Percentiles rank a stretch among this genome's conserved stretches.
These are phyloP conservation scores for Drosophila subobscura DNA, from an alignment of 1,140 invertebrate genomes.

Conservation along the genomic window DNA sequence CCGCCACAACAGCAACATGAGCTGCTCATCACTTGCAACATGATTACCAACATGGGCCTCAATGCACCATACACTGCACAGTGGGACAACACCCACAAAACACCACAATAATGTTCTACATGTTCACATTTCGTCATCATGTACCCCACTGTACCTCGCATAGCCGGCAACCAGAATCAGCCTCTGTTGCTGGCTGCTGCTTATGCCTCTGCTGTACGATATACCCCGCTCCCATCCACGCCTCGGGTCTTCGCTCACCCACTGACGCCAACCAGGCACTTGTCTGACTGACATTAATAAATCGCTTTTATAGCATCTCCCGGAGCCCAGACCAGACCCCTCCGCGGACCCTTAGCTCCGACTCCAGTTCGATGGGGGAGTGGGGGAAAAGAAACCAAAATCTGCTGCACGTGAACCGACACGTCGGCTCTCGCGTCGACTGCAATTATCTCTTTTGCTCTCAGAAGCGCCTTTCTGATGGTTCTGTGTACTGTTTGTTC, in stretches of 20 bases:
- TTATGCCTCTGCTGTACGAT: conserved; percentile 16
- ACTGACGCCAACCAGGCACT: conserved; percentile 69
- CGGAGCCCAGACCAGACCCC: conserved; percentile 15
- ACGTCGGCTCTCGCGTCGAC: conserved; percentile 26
- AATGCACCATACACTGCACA: conserved; percentile 21
- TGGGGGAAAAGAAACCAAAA: conserved; percentile 39
- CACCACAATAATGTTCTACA: not conserved
- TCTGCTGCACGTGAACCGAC: conserved; percentile 48
- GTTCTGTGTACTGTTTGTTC: too few species aligned
- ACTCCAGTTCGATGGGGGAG: conserved; percentile 27
- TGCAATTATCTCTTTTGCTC: conserved; percentile 29
- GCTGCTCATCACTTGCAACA: conserved; percentile 70
- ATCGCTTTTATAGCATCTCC: conserved; percentile 73
- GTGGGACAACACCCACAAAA: conserved; percentile 15
- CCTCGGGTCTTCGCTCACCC: conserved; percentile 21
- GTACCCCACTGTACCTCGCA: not conserved
- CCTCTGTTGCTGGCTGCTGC: not conserved
- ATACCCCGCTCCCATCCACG: conserved; percentile 6
- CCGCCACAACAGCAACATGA: conserved; percentile 61
- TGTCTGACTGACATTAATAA: conserved; percentile 81
- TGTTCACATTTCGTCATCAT: not conserved
- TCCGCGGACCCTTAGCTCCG: not conserved
- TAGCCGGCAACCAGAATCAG: conserved; percentile 13
- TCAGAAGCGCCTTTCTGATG: too few species aligned
- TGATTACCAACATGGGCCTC: conserved; percentile 67